phyloP scores from a whole-genome alignment of 37 sponge, comb jelly and placozoan genomes.

The Geodia barretti region DNA sequence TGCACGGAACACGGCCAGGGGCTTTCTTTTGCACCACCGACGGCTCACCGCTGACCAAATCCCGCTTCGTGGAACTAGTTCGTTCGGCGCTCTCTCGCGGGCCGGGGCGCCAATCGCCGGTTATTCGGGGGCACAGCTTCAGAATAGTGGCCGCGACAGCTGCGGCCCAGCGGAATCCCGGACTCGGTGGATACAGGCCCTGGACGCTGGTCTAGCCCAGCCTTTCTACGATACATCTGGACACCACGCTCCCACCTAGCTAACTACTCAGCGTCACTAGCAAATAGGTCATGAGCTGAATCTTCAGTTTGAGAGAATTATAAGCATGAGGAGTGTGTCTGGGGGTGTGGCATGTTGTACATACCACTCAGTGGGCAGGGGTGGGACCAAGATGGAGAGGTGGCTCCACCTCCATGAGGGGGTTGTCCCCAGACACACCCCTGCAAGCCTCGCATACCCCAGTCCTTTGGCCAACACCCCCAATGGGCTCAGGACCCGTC shows the following conservation, averaged over 20 bases:
- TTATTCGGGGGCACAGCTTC: slow-evolving; percentile 43
- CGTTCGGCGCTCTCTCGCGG: not conserved
- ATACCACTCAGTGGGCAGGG: too few relatives aligned
- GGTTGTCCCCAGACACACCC: too few relatives aligned
- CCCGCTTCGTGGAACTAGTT: slow-evolving; percentile 16
- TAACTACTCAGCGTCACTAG: too few relatives aligned
- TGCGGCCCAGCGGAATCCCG: slow-evolving; percentile 9
- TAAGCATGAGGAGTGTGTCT: too few relatives aligned
- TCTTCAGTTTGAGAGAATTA: too few relatives aligned
- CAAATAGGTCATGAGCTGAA: too few relatives aligned
- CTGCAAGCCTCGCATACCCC: too few relatives aligned
- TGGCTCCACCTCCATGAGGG: too few relatives aligned
- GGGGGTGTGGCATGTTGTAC: too few relatives aligned
- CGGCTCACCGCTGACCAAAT: slow-evolving; percentile 24
- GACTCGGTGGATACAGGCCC: slow-evolving; percentile 2
- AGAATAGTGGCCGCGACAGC: slow-evolving; percentile 39
- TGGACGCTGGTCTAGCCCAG: slow-evolving; percentile 13
- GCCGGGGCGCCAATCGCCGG: not conserved
- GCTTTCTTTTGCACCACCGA: slow-evolving; percentile 14
- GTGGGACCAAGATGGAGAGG: too few relatives aligned
- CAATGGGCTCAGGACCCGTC: too few relatives aligned
- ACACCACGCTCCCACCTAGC: slow-evolving; percentile 3
- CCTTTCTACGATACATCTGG: slow-evolving; percentile 6
- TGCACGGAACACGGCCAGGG: slow-evolving; percentile 8
- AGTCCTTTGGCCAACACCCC: too few relatives aligned